These are phyloP conservation scores for Lepeophtheirus nordmannii DNA, from an alignment of 2,888 invertebrate genomes.

Conservation along the genomic window DNA sequence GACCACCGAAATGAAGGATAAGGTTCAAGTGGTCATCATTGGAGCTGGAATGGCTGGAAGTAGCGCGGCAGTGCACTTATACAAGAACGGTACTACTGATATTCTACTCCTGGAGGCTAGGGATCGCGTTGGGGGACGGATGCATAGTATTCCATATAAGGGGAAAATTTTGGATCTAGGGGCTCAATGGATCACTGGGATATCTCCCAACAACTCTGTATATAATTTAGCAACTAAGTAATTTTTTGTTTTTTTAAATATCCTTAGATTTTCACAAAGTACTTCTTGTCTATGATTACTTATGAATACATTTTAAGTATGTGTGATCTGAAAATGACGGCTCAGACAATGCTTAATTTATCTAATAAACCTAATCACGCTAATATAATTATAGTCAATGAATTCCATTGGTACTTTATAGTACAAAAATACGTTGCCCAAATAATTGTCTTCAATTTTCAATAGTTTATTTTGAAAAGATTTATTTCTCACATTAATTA, in stretches of 20 bases:
- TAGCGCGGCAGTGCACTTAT: neutral
- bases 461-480: neutral
- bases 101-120: conserved; percentile 19
- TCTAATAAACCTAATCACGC: too few species aligned
- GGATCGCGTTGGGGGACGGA: conserved; percentile 24
- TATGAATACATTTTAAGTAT: too few species aligned
- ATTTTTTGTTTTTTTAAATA: too few species aligned
- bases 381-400: neutral
- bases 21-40: neutral
- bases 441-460: too few species aligned
- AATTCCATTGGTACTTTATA: neutral
- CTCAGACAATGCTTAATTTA: too few species aligned
- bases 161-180: conserved; percentile 22
- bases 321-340: too few species aligned
- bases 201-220: neutral
- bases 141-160: conserved; percentile 16
- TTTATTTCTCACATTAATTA: neutral
- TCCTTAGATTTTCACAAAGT: too few species aligned
- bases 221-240: conserved; percentile 1
- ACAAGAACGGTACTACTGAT: neutral
- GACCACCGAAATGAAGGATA: neutral
- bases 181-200: conserved; percentile 25
- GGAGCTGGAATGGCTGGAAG: conserved; percentile 4
- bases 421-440: neutral
- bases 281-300: too few species aligned